These are phyloP conservation scores for Zosterops pallidus DNA, from an alignment of 2,113 vertebrate species.

Conservation along the genomic window DNA sequence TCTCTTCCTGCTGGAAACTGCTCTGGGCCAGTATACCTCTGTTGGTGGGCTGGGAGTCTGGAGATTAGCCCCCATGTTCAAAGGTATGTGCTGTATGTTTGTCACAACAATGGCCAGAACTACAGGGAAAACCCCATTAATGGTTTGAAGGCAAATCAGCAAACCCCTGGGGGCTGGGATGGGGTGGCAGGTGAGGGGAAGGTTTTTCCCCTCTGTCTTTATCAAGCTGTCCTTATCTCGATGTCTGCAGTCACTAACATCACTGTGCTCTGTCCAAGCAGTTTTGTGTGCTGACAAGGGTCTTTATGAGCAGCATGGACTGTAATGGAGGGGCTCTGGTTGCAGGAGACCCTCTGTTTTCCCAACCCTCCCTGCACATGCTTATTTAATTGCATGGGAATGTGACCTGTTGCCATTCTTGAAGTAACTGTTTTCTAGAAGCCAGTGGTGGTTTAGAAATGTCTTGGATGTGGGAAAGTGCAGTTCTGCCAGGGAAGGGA, in stretches of 20 bases:
- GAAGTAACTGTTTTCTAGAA: neutral
- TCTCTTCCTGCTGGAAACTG: conserved; percentile 87
- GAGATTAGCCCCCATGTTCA: conserved; percentile 92
- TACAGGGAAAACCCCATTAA: neutral
- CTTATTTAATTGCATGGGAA: neutral
- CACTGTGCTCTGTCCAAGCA: neutral
- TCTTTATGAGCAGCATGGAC: neutral
- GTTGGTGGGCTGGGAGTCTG: conserved; percentile 88
- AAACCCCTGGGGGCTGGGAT: neutral
- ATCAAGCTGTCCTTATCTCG: neutral
- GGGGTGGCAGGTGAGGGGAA: neutral
- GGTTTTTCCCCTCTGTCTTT: neutral
- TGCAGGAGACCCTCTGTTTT: neutral
- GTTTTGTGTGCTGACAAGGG: neutral
- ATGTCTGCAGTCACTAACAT: neutral
- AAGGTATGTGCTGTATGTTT: conserved; percentile 74
- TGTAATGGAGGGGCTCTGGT: neutral
- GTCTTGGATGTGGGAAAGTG: neutral
- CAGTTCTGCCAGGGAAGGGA: neutral
- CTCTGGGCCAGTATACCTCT: conserved; percentile 88
- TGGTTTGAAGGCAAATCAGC: neutral
- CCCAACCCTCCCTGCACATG: neutral
- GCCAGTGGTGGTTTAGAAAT: neutral
- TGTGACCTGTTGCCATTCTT: neutral
- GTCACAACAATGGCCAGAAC: accelerated